Conservation (phyloP, 2,113 vertebrate species). For the Menura novaehollandiae region DNA sequence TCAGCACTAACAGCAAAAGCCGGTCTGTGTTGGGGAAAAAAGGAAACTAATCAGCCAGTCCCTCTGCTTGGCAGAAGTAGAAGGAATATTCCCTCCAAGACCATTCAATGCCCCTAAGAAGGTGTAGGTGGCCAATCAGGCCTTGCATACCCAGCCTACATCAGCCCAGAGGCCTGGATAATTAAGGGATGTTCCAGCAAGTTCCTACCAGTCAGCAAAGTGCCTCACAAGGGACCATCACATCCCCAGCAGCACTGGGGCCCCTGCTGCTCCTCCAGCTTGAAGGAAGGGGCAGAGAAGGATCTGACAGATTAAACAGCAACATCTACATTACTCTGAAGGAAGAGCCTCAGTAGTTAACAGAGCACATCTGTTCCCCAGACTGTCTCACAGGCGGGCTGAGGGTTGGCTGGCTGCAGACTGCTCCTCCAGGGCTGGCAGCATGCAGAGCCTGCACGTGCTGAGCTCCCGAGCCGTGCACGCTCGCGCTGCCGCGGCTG, state of each 20-base stretch:
- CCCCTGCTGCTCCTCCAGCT: background rate
- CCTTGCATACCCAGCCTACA: background rate
- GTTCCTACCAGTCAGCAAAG: background rate
- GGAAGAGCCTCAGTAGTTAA: background rate
- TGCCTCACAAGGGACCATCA: background rate
- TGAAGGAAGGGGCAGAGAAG: background rate
- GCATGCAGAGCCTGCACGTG: accelerated
- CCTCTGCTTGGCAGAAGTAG: background rate
- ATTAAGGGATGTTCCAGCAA: background rate
- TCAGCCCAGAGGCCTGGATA: background rate
- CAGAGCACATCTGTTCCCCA: background rate
- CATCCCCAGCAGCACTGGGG: background rate
- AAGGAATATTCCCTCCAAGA: background rate
- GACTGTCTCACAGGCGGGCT: background rate
- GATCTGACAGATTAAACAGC: background rate
- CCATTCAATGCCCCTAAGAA: background rate
- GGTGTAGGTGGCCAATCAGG: background rate
- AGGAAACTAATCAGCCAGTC: background rate
- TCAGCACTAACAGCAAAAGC: background rate
- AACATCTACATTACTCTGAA: background rate
- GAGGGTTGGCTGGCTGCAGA: background rate
- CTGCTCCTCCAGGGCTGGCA: background rate
- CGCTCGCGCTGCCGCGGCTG: background rate
- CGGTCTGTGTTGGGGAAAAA: background rate
- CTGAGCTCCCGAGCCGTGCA: background rate